These are phyloP conservation scores for Aphelenchoides fujianensis DNA, from an alignment of 1,140 invertebrate genomes.

Conservation along the genomic window DNA sequence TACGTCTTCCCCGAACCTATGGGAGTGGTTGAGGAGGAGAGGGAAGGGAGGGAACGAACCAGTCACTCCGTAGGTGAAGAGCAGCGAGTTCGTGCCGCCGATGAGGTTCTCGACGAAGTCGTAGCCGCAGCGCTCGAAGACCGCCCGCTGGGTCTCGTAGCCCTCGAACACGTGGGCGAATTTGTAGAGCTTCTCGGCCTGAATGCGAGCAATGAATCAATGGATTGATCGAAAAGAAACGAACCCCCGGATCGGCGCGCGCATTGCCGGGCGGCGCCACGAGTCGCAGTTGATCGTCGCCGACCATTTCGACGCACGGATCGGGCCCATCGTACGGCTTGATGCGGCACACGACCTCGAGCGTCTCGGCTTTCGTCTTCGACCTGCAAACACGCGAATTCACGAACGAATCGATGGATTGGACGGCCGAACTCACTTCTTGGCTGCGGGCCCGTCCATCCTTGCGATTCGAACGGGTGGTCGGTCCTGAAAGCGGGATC, in stretches of 20 bases:
- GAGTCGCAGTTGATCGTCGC: neutral
- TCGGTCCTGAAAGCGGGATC: too few species aligned
- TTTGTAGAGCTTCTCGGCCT: conserved; percentile 55
- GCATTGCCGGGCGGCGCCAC: neutral
- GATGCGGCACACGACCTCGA: conserved; percentile 7
- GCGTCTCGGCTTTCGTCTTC: neutral
- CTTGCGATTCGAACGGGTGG: too few species aligned
- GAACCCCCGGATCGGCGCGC: neutral
- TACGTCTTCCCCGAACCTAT: conserved; percentile 42
- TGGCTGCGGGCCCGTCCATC: neutral
- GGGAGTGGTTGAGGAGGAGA: too few species aligned
- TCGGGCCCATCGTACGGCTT: neutral
- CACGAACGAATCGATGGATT: too few species aligned
- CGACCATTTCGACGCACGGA: conserved; percentile 6
- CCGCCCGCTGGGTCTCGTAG: conserved; percentile 73
- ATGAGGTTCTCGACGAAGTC: conserved; percentile 76
- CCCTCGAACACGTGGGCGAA: conserved; percentile 79
- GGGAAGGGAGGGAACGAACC: too few species aligned
- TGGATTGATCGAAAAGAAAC: neutral
- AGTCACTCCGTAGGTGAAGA: conserved; percentile 57
- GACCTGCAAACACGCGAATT: neutral
- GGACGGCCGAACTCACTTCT: neutral
- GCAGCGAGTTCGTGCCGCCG: conserved; percentile 72
- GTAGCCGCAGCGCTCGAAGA: conserved; percentile 79
- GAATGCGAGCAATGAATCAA: neutral